These are phyloP conservation scores for Steatornis caripensis DNA, from an alignment of 2,113 vertebrate genomes.

Conservation along the genomic window DNA sequence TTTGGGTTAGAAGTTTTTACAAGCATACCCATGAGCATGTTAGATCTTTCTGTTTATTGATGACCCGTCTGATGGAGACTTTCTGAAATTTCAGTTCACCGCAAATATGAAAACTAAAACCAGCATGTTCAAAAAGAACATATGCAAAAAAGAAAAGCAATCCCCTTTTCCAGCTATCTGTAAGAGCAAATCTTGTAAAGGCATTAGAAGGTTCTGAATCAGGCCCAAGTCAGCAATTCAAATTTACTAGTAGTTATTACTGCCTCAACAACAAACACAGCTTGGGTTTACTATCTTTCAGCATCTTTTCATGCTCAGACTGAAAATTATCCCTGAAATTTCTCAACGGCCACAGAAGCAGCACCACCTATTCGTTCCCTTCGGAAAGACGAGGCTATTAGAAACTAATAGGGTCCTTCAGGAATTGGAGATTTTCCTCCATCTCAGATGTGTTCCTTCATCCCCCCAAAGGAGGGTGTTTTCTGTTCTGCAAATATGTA, in stretches of 20 bases:
- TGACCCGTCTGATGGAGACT: not conserved
- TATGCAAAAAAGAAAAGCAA: not conserved
- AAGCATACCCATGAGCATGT: accelerated
- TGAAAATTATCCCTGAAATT: not conserved
- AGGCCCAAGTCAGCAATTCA: not conserved
- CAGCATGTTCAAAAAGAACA: not conserved
- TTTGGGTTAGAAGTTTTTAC: not conserved
- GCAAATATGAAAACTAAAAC: not conserved
- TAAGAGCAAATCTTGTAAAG: not conserved
- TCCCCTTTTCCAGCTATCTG: not conserved
- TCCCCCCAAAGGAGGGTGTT: not conserved
- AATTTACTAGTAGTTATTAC: not conserved
- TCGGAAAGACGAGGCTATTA: not conserved
- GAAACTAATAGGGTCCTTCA: not conserved
- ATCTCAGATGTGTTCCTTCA: not conserved
- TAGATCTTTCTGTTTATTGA: not conserved
- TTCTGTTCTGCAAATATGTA: not conserved
- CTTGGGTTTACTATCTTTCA: not conserved
- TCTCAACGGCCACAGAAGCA: not conserved
- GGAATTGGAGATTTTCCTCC: not conserved
- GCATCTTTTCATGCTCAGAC: not conserved
- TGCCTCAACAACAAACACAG: not conserved
- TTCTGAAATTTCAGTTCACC: not conserved
- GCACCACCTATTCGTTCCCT: not conserved
- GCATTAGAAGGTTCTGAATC: not conserved